phyloP scores from a whole-genome alignment of 2,888 invertebrate genomes.

The Ceramica pisi region DNA sequence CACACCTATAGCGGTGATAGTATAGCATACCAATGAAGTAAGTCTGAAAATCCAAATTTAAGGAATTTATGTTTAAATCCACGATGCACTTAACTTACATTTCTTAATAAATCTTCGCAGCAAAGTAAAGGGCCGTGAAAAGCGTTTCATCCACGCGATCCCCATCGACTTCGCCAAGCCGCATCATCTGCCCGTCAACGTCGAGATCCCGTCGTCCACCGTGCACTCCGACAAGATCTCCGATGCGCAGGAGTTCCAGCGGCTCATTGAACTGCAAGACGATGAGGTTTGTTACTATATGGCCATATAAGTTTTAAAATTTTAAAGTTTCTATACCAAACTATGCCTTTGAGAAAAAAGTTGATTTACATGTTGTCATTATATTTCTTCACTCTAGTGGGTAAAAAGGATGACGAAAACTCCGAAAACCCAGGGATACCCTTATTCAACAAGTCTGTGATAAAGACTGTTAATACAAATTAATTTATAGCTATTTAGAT shows the following conservation, averaged over 20 bases:
- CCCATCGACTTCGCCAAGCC: slow-evolving; percentile 77
- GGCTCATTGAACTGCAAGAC: slow-evolving; percentile 80
- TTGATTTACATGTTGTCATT: not conserved
- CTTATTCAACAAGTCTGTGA: no score
- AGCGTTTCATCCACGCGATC: slow-evolving; percentile 76
- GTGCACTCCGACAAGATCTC: slow-evolving; percentile 34
- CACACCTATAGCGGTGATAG: not conserved
- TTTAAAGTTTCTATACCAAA: no score
- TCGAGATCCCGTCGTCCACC: slow-evolving; percentile 45
- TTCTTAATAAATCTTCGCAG: slow-evolving; percentile 9
- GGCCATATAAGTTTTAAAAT: not conserved
- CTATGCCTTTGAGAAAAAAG: no score
- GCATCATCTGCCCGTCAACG: slow-evolving; percentile 66
- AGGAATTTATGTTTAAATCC: not conserved
- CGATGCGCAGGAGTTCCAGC: slow-evolving; percentile 77
- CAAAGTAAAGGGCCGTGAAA: slow-evolving; percentile 65
- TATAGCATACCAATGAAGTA: not conserved
- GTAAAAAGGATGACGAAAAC: not conserved
- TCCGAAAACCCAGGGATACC: not conserved
- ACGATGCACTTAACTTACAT: not conserved
- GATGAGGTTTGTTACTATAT: slow-evolving; percentile 75
- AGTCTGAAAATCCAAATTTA: not conserved
- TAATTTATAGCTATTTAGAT: no score
- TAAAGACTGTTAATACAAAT: no score
- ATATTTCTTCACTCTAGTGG: not conserved